Evolutionary conservation across 2,797 vertebrate species (phyloP).

Genomic region (Loriculus beryllinus): DNA sequence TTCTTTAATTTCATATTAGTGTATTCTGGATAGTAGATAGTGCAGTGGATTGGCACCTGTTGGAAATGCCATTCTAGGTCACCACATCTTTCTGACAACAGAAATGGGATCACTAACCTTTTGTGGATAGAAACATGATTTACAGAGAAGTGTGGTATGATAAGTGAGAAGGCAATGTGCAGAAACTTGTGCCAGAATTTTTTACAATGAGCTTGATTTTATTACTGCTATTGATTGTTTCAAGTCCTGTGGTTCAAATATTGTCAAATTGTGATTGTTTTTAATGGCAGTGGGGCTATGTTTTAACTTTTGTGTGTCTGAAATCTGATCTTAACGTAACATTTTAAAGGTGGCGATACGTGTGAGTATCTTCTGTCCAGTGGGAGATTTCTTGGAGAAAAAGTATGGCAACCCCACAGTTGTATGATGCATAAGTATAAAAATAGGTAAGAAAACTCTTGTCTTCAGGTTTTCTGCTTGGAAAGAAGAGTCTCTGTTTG

Average conservation of each 20-base stretch:
- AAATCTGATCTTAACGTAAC: not conserved
- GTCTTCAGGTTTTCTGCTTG: not conserved
- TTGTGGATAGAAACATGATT: not conserved
- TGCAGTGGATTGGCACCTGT: not conserved
- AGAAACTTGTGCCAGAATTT: not conserved
- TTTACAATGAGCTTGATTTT: not conserved
- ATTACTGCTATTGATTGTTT: not conserved
- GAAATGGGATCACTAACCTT: not conserved
- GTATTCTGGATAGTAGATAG: not conserved
- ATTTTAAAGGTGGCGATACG: slow-evolving; percentile 84
- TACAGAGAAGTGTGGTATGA: not conserved
- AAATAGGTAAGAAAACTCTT: slow-evolving; percentile 81
- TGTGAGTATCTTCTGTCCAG: slow-evolving; percentile 95
- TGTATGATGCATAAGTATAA: slow-evolving; percentile 99
- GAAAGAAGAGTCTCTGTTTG: not conserved
- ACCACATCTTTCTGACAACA: not conserved
- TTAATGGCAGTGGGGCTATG: not conserved
- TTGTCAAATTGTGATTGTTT: not conserved
- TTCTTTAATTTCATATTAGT: not conserved
- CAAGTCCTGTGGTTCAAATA: not conserved
- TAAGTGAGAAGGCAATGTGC: not conserved
- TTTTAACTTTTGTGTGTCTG: not conserved
- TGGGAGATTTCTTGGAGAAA: slow-evolving; percentile 94
- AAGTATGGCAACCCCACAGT: slow-evolving; percentile 96
- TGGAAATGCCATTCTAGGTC: not conserved